Conservation (phyloP, 1,140 invertebrate species). For the Drosophila arizonae region DNA sequence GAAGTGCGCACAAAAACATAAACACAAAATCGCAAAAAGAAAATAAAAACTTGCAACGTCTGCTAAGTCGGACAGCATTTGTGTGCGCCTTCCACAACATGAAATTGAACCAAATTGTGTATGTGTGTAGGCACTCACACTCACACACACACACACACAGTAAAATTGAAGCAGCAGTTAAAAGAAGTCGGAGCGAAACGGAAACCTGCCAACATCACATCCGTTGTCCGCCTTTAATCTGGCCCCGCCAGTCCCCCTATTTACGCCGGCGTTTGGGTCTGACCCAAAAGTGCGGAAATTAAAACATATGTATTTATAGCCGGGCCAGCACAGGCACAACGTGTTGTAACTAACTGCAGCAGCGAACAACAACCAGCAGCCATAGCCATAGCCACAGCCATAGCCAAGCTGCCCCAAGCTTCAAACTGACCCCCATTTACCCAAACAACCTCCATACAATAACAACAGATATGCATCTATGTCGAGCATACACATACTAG, state of each 20-base stretch:
- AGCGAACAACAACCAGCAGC: constrained; percentile 2
- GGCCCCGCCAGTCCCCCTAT: constrained; percentile 26
- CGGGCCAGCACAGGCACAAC: constrained; percentile 50
- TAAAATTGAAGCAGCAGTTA: constrained; percentile 8
- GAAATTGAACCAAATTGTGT: constrained; percentile 28
- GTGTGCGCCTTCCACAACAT: constrained; percentile 18
- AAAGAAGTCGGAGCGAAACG: constrained; percentile 34
- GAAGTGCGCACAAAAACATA: constrained; percentile 75
- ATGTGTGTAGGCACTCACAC: constrained; percentile 45
- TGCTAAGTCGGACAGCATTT: constrained; percentile 42
- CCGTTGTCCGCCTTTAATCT: constrained; percentile 73
- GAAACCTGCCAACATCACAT: constrained; percentile 70
- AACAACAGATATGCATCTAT: constrained; percentile 49
- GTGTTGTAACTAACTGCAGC: constrained; percentile 41
- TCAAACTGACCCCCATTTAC: constrained; percentile 59
- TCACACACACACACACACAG: constrained; percentile 37
- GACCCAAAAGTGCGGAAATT: constrained; percentile 81
- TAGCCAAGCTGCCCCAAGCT: constrained; percentile 52
- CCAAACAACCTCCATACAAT: constrained; percentile 46
- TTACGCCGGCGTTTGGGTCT: constrained; percentile 44
- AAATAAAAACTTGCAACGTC: constrained; percentile 68
- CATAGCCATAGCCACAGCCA: not conserved
- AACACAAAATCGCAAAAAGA: constrained; percentile 74
- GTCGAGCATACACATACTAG: constrained; percentile 15
- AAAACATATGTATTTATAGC: constrained; percentile 82